These are phyloP conservation scores for Ernsta delagoae DNA, from an alignment of 2,888 invertebrate species.

Conservation along the genomic window DNA sequence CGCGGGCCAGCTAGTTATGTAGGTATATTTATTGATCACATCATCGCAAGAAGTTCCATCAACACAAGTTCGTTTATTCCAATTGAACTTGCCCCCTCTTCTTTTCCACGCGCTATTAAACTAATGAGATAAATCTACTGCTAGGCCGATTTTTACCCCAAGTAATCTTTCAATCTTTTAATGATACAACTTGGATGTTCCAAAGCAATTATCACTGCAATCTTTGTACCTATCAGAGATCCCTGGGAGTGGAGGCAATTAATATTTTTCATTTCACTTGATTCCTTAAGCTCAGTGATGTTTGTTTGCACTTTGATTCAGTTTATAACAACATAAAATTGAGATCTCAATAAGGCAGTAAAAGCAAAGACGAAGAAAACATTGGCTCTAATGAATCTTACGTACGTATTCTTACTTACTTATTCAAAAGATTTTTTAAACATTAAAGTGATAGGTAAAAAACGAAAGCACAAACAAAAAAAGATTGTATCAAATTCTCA, in stretches of 20 bases:
- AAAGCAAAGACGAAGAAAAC: no score
- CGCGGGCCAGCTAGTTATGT: not conserved
- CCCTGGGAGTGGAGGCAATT: slow-evolving; percentile 17
- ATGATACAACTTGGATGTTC: slow-evolving; percentile 70
- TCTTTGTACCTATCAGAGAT: slow-evolving; percentile 31
- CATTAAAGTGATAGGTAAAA: no score
- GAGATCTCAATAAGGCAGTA: no score
- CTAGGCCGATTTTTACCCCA: slow-evolving; percentile 71
- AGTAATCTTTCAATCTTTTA: slow-evolving; percentile 82
- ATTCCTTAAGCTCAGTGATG: not conserved
- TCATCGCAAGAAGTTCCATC: not conserved
- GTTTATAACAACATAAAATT: not conserved
- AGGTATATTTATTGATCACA: not conserved
- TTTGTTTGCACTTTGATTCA: not conserved
- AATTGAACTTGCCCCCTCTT: slow-evolving; percentile 46
- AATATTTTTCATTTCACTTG: slow-evolving; percentile 11
- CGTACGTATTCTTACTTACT: no score
- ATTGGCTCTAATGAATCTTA: no score
- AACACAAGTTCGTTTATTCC: slow-evolving; percentile 28
- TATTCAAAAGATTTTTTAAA: no score
- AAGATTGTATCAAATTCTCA: not conserved
- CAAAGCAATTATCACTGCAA: slow-evolving; percentile 59
- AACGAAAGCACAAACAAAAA: not conserved
- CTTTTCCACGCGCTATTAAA: slow-evolving; percentile 75
- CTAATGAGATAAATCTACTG: slow-evolving; percentile 80